phyloP scores from a whole-genome alignment of 2,888 invertebrate genomes.

The Tanypteryx hageni region DNA sequence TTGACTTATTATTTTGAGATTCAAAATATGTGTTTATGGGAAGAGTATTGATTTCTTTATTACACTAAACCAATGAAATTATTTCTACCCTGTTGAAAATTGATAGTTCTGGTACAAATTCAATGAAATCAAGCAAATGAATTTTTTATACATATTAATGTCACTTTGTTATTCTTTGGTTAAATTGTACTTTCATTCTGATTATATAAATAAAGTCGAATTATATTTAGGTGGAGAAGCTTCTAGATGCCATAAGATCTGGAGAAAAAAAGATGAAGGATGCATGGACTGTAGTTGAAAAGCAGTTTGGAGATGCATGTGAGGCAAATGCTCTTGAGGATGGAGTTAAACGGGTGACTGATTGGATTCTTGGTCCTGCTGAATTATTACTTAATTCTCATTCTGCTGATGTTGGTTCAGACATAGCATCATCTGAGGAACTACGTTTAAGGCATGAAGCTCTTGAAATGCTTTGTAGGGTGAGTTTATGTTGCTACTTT shows the following conservation, averaged over 20 bases:
- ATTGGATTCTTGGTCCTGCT: constrained; percentile 87
- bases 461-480: constrained; percentile 85
- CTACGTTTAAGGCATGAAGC: constrained; percentile 85
- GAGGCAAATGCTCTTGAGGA: constrained; percentile 80
- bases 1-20: too few species aligned
- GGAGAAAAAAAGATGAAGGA: constrained; percentile 68
- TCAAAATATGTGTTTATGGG: too few species aligned
- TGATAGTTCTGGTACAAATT: too few species aligned
- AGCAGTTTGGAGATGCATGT: constrained; percentile 74
- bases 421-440: constrained; percentile 84
- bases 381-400: constrained; percentile 85
- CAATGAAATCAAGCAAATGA: too few species aligned
- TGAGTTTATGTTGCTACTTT: constrained; percentile 71
- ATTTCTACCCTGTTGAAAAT: too few species aligned
- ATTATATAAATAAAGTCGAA: too few species aligned
- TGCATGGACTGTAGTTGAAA: constrained; percentile 80
- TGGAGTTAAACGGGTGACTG: constrained; percentile 83
- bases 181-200: too few species aligned
- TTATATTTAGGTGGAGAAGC: constrained; percentile 39
- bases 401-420: constrained; percentile 83
- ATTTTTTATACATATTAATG: too few species aligned
- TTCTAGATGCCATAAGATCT: constrained; percentile 40
- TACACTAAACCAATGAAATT: too few species aligned
- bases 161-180: too few species aligned
- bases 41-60: too few species aligned